These are phyloP conservation scores for Diacarnus erythraeanus DNA, from an alignment of 37 sponge, comb jelly and placozoan species.

Conservation along the genomic window DNA sequence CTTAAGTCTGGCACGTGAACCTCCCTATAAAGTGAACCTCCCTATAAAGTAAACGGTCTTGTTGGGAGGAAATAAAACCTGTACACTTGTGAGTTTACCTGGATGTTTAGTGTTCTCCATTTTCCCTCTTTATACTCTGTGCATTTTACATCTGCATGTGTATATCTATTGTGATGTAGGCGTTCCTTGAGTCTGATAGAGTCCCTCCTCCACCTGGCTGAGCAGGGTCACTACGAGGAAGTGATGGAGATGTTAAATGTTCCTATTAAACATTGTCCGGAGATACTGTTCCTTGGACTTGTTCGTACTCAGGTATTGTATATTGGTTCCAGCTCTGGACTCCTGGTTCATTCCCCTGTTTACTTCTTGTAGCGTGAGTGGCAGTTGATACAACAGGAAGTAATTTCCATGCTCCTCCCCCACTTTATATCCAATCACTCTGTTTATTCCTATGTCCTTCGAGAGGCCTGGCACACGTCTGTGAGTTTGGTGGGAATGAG, in stretches of 20 bases:
- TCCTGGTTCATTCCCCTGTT: no score
- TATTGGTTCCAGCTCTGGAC: no score
- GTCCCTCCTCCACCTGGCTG: slow-evolving; percentile 83
- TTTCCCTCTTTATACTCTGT: no score
- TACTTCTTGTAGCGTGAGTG: slow-evolving; percentile 27
- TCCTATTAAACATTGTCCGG: slow-evolving; percentile 95
- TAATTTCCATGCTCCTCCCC: slow-evolving; percentile 76
- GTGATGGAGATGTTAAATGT: slow-evolving; percentile 72
- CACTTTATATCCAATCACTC: slow-evolving; percentile 87
- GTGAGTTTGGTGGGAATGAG: slow-evolving; percentile 16
- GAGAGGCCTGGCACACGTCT: slow-evolving; percentile 84
- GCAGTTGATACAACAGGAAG: slow-evolving; percentile 78
- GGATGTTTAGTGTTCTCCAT: no score
- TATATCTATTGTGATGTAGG: slow-evolving; percentile 45
- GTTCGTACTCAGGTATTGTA: slow-evolving; percentile 81
- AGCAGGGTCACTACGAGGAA: slow-evolving; percentile 84
- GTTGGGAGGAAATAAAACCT: no score
- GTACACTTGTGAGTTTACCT: no score
- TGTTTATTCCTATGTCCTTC: slow-evolving; percentile 72
- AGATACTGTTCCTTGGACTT: slow-evolving; percentile 84
- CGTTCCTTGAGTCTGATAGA: slow-evolving; percentile 84
- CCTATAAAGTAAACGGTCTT: no score
- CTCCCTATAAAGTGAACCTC: no score
- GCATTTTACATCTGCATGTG: background rate
- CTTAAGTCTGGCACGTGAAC: no score